phyloP scores from a whole-genome alignment of 2,113 vertebrate species.

The Nothocercus julius region DNA sequence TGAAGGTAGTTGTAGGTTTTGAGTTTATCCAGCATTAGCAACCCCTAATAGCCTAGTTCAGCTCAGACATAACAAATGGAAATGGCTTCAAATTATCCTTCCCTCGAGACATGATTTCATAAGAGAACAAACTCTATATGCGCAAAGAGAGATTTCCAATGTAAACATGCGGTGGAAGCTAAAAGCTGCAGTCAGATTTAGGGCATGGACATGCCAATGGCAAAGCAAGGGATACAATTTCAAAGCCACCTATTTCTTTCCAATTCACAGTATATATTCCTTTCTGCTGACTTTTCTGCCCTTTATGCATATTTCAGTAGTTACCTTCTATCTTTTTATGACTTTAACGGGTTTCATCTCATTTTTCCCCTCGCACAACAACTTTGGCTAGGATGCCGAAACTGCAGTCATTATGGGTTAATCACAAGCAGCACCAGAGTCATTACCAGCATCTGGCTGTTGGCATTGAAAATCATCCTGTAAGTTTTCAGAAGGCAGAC shows the following conservation, averaged over 20 bases:
- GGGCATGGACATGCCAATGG: constrained; percentile 73
- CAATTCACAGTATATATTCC: constrained; percentile 67
- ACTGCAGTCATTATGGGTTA: not conserved
- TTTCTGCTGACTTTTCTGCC: constrained; percentile 69
- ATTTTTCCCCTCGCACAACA: not conserved
- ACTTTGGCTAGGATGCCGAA: constrained; percentile 48
- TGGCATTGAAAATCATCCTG: constrained; percentile 3
- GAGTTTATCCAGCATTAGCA: constrained; percentile 81
- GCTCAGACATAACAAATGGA: constrained; percentile 85
- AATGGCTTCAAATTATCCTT: constrained; percentile 83
- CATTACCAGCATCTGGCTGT: constrained; percentile 16
- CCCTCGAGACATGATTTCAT: constrained; percentile 83
- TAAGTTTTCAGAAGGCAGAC: not conserved
- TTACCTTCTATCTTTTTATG: constrained; percentile 55
- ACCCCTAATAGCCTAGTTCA: constrained; percentile 78
- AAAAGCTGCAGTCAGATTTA: constrained; percentile 77
- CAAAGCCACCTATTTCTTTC: constrained; percentile 76
- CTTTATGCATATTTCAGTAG: constrained; percentile 67
- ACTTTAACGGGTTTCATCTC: constrained; percentile 68
- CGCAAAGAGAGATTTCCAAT: constrained; percentile 79
- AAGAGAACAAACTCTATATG: constrained; percentile 83
- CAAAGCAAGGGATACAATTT: constrained; percentile 77
- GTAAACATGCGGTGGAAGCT: constrained; percentile 81
- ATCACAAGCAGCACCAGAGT: constrained; percentile 29
- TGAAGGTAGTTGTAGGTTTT: constrained; percentile 77